These are phyloP conservation scores for Anseranas semipalmata DNA, from an alignment of 2,113 vertebrate genomes.

Conservation along the genomic window DNA sequence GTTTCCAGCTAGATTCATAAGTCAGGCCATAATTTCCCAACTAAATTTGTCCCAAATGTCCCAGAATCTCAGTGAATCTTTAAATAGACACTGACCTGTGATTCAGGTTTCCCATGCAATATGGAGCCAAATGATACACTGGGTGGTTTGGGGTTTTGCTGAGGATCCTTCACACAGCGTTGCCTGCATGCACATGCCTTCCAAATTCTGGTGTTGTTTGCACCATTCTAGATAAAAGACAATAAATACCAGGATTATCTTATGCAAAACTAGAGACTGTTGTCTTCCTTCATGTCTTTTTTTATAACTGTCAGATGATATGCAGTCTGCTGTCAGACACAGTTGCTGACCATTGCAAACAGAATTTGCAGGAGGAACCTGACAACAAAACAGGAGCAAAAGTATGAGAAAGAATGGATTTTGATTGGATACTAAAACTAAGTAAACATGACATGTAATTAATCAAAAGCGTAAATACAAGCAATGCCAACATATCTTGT, in stretches of 20 bases:
- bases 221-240: not conserved
- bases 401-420: not conserved
- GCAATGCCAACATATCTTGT: constrained; percentile 28
- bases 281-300: not conserved
- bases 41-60: not conserved
- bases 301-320: not conserved
- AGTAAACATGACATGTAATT: constrained; percentile 61
- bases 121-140: not conserved
- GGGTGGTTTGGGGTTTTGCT: not conserved
- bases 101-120: not conserved
- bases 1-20: not conserved
- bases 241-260: not conserved
- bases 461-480: constrained; percentile 68
- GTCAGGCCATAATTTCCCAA: not conserved
- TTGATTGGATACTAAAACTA: constrained; percentile 43
- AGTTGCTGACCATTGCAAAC: not conserved
- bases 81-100: not conserved
- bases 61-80: not conserved
- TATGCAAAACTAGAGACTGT: not conserved
- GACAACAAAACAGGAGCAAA: constrained; percentile 20
- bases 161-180: not conserved
- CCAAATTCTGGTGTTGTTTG: not conserved
- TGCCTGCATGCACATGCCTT: not conserved
- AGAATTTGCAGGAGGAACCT: not conserved
- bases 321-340: not conserved